A percentile compares a stretch with the other conserved stretches of the same genome.
These are phyloP conservation scores for Aplidium turbinatum DNA, from an alignment of 23 tunicate species.

Conservation along the genomic window DNA sequence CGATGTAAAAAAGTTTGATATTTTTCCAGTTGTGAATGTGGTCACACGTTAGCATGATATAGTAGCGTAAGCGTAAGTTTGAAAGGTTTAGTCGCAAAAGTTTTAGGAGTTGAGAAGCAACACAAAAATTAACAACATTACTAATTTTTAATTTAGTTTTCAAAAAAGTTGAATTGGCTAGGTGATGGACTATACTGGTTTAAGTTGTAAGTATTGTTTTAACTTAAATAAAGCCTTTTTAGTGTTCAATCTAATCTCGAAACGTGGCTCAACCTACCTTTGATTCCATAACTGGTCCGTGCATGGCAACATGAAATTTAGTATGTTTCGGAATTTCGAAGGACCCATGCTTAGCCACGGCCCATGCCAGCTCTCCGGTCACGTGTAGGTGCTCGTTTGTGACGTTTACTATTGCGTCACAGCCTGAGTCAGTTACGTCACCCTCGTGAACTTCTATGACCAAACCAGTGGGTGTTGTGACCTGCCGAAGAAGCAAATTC, in stretches of 20 bases:
- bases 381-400: conserved; percentile 68
- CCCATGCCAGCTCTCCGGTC: conserved; percentile 83
- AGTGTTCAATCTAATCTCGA: too few relatives aligned
- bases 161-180: too few relatives aligned
- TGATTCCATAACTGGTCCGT: conserved; percentile 66
- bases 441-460: conserved; percentile 60
- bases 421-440: conserved; percentile 73
- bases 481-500: conserved; percentile 15
- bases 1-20: too few relatives aligned
- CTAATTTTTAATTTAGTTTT: not conserved
- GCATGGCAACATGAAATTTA: conserved; percentile 71
- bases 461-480: conserved; percentile 73
- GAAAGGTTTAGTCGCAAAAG: too few relatives aligned
- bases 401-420: conserved; percentile 81
- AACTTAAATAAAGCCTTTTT: too few relatives aligned
- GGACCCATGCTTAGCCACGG: conserved; percentile 78
- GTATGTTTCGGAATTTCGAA: conserved; percentile 65
- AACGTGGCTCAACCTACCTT: conserved; percentile 42
- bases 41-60: too few relatives aligned
- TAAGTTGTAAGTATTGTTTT: too few relatives aligned
- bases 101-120: too few relatives aligned
- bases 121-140: too few relatives aligned
- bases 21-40: too few relatives aligned
- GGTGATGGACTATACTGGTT: too few relatives aligned
- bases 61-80: too few relatives aligned